Base-by-base conservation (phyloP, 1,140 invertebrate genomes). In the Macrotrachela quadricornifera region DNA sequence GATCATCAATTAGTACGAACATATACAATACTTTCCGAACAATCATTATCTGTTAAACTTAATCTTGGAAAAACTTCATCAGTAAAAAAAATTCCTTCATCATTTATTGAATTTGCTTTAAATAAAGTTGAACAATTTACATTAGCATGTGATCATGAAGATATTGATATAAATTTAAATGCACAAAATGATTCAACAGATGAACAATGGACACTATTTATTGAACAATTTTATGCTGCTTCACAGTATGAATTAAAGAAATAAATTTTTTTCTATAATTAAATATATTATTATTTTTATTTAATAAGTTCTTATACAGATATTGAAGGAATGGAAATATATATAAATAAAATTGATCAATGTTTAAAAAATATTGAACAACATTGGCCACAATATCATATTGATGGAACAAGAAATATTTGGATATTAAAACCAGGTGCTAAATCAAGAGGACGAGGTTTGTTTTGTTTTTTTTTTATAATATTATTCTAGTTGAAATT, bases 361-460 rank as follows among this genome's bases (percentile, higher is more conserved):
- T 38, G 62, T 81, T n/a, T 71, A 75, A 44, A 69, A 76, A 62
- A 68, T 81, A 56, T 63, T 73, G 59, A 68, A 68, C 45, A 77
- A 76, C 63, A 18, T 44, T 85, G 81, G 80, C 82, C 83, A 0
- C 82, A 87, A 63, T 75, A 80, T 50, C 75, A 80, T 1, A 64
- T 68, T 59, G 86, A 88, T 64, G 85, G 85, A 1, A 71, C 77
- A 42, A 75, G 78, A 52, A 90, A 91, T 67, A 78, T 90, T 50
- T 94, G 87, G 87, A 92, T 94, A 58, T 75, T 91, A 21, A 94
- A 94, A 67, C 88, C 88, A 0, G 85, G 85, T 13, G 86, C 86
- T 49, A 83, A 85, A 66, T 91, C 85, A 57, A 75, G 86, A 4
- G 87, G 88, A 0, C 74, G 83, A 59, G 69, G 69, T 69, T 56